Base-by-base conservation (phyloP, 2,888 invertebrate species). In the Trichacis sp. region DNA sequence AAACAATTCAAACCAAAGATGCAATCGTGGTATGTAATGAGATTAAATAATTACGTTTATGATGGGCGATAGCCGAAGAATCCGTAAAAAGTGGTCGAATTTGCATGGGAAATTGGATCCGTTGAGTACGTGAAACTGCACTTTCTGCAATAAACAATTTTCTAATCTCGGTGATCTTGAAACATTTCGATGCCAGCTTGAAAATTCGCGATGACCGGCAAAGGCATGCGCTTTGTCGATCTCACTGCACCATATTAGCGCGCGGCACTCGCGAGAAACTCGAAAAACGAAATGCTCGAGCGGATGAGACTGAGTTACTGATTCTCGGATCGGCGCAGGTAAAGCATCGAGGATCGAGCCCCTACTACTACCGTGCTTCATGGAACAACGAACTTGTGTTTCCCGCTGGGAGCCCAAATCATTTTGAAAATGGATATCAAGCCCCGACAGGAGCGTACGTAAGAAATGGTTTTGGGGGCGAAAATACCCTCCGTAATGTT, bases 261-360 rank as follows among this genome's bases (percentile, higher is more conserved):
- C n/a, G 46, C n/a, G 30, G 12, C 33, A 30, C 30, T 45, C 54
- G 47, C 61, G 65, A 68, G 61, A 68, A 64, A 64, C 61, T 61
- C 61, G 30, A 50, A 63, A 40, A 48, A 48, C 40, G 50, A 49
- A 43, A 47, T 51, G 50, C 19, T 24, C 38, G 24, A 3, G 33
- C 40, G 38, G 53, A 52, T 61, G 64, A 43, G 63, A 62, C 75
- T 75, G 72, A 75, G 75, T 80, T 74, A 81, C 80, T 81, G 80
- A 75, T 78, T 76, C 70, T 57, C 62, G 73, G 73, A 71, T 73
- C 71, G 75, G 73, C 74, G 73, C 69, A 73, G 73, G 73, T 73
- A 71, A 77, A 75, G 76, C 78, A n/a, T 12, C 2, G 9, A 71
- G 69, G 64, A 64, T 59, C 65, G 63, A 58, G 55, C 64, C 69